A percentile compares a stretch with the other conserved stretches of the same genome.
These are phyloP conservation scores for Troides oblongomaculatus DNA, from an alignment of 2,888 invertebrate genomes.

Conservation along the genomic window DNA sequence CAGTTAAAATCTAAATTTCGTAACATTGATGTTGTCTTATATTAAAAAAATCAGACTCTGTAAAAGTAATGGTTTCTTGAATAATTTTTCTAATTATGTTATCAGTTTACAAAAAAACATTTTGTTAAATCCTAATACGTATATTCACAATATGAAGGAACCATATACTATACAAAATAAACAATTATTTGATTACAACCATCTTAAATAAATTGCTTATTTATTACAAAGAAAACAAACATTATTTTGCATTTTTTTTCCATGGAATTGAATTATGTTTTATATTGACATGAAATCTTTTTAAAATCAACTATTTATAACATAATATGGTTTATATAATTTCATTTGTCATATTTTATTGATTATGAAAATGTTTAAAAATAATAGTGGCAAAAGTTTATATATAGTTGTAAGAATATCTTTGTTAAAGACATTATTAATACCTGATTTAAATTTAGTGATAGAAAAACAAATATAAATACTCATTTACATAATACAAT, in stretches of 20 bases:
- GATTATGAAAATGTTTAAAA: too few species aligned
- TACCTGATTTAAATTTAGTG: too few species aligned
- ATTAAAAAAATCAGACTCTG: conserved; percentile 38
- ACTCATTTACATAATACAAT: too few species aligned
- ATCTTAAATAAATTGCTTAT: neutral
- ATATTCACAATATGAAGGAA: conserved; percentile 3
- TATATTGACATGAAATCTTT: neutral
- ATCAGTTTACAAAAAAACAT: neutral
- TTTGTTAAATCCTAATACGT: neutral
- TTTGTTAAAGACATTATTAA: too few species aligned
- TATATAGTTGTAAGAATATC: too few species aligned
- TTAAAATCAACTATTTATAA: neutral
- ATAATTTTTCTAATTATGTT: neutral
- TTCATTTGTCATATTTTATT: too few species aligned
- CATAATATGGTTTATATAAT: too few species aligned
- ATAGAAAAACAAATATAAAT: too few species aligned
- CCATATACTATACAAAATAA: neutral
- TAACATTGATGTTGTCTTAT: conserved; percentile 68
- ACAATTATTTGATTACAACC: neutral
- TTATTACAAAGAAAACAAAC: neutral
- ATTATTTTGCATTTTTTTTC: neutral
- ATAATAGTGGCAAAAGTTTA: too few species aligned
- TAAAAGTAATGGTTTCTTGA: neutral
- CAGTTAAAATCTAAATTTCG: conserved; percentile 67
- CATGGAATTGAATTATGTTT: neutral